These are phyloP conservation scores for Drosophila antonietae DNA, from an alignment of 2,888 invertebrate genomes.

Conservation along the genomic window DNA sequence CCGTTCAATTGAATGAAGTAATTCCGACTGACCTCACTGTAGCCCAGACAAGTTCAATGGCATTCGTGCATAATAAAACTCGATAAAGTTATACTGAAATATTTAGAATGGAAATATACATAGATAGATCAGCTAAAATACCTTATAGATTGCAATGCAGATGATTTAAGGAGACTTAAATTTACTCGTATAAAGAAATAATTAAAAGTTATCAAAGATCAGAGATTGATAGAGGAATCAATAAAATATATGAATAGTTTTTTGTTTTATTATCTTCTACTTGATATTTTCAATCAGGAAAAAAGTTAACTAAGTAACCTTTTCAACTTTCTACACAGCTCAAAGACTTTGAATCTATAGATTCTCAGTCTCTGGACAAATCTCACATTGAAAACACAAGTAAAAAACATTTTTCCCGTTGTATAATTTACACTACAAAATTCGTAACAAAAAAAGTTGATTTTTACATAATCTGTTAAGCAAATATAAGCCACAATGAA, in stretches of 20 bases:
- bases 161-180: neutral
- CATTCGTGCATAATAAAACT: conserved; percentile 38
- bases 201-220: too few species aligned
- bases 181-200: neutral
- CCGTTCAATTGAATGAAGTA: conserved; percentile 52
- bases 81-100: conserved; percentile 19
- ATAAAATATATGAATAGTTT: too few species aligned
- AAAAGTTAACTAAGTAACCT: neutral
- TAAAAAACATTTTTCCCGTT: neutral
- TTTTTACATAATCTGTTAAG: neutral
- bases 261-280: too few species aligned
- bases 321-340: neutral
- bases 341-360: accelerated
- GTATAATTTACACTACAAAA: neutral
- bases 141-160: neutral
- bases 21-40: conserved; percentile 68
- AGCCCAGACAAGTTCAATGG: conserved; percentile 71
- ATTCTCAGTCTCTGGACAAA: conserved; percentile 1
- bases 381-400: neutral
- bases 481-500: conserved; percentile 37
- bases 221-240: too few species aligned
- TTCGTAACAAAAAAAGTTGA: neutral
- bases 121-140: conserved; percentile 7
- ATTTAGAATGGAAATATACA: neutral
- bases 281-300: neutral